These are phyloP conservation scores for Diprion similis DNA, from an alignment of 1,140 invertebrate genomes.

Conservation along the genomic window DNA sequence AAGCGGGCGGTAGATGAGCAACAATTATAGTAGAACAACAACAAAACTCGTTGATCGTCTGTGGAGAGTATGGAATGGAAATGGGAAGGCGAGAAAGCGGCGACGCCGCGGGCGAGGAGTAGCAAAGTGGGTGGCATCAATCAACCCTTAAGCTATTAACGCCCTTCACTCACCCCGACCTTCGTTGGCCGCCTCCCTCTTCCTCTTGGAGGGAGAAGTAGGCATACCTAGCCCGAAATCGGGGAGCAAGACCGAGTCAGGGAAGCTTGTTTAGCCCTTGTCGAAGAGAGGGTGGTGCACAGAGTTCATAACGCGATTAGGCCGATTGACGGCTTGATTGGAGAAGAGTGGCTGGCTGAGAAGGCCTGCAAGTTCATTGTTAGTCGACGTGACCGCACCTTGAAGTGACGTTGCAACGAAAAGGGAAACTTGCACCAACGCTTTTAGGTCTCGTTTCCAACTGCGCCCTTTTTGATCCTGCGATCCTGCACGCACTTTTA, in stretches of 20 bases:
- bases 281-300: background rate
- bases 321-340: conserved; percentile 10
- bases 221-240: too few species aligned
- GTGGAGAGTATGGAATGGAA: too few species aligned
- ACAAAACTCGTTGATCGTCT: too few species aligned
- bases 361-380: too few species aligned
- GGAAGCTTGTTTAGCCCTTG: background rate
- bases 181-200: too few species aligned
- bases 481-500: background rate
- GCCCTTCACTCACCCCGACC: background rate
- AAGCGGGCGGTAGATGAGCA: too few species aligned
- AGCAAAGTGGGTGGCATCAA: background rate
- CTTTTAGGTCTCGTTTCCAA: background rate
- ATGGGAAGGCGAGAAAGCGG: too few species aligned
- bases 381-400: background rate
- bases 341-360: background rate
- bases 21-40: too few species aligned
- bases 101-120: background rate
- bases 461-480: background rate
- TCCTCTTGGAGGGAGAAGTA: too few species aligned
- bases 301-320: conserved; percentile 8
- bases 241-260: too few species aligned
- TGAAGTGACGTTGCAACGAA: background rate
- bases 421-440: background rate
- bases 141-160: conserved; percentile 16